Percentiles rank a stretch among this genome's conserved stretches.
Evolutionary conservation across 1,140 invertebrate species (phyloP).

Genomic region (Anadara kagoshimensis): DNA sequence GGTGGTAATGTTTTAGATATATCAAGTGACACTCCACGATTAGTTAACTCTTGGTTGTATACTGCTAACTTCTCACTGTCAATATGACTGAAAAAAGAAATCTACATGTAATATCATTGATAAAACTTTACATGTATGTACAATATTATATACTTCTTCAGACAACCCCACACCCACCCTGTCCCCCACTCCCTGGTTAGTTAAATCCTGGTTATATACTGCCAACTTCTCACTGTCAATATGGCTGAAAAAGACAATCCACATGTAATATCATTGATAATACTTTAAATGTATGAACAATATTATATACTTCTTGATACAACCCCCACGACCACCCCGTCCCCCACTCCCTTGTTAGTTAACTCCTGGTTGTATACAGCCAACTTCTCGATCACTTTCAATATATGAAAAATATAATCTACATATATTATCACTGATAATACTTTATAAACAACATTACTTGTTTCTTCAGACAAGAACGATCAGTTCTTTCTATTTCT

Average conservation of each 20-base stretch:
- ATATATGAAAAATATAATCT: background rate
- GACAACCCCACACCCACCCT: too few species aligned
- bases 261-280: too few species aligned
- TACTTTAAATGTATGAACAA: too few species aligned
- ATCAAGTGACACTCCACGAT: slow-evolving; percentile 27
- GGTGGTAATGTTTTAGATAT: slow-evolving; percentile 30
- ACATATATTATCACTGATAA: too few species aligned
- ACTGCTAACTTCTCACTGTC: slow-evolving; percentile 29
- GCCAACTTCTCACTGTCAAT: slow-evolving; percentile 29
- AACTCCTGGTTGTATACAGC: slow-evolving; percentile 25
- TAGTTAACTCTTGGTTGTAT: slow-evolving; percentile 26
- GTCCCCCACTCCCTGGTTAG: slow-evolving; percentile 19
- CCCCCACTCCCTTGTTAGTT: slow-evolving; percentile 15
- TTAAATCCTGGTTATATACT: slow-evolving; percentile 22
- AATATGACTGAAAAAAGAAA: slow-evolving; percentile 6
- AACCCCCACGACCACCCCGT: too few species aligned
- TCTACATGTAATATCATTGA: too few species aligned
- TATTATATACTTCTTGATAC: too few species aligned
- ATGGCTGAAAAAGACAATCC: background rate
- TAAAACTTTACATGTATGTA: too few species aligned
- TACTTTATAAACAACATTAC: too few species aligned
- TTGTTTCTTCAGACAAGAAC: too few species aligned
- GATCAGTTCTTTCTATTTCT: too few species aligned
- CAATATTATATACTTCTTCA: too few species aligned
- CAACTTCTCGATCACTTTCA: slow-evolving; percentile 30